A percentile compares a stretch with the other conserved stretches of the same genome.
These are phyloP conservation scores for Tetranychus cinnabarinus DNA, from an alignment of 1,140 invertebrate genomes.

Conservation along the genomic window DNA sequence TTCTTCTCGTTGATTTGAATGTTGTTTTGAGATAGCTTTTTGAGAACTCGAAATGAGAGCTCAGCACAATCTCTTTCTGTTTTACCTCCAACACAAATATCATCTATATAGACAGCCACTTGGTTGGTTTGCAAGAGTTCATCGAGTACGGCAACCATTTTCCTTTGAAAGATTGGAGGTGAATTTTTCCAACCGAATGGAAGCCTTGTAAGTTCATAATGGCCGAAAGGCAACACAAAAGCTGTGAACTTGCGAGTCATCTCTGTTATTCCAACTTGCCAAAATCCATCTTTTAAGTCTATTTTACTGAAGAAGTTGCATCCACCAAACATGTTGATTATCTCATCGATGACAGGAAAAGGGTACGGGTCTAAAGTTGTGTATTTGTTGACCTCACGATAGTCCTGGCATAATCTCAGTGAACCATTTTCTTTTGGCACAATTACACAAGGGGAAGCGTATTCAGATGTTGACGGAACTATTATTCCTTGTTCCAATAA, in stretches of 20 bases:
- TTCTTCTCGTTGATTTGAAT: not conserved
- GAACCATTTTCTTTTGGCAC: not conserved
- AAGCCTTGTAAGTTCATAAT: not conserved
- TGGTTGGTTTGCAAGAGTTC: not conserved
- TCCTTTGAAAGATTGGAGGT: not conserved
- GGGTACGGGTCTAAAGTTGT: not conserved
- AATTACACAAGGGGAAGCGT: not conserved
- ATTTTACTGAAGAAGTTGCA: not conserved
- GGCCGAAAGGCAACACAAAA: not conserved
- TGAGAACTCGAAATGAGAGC: not conserved
- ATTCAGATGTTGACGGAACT: not conserved
- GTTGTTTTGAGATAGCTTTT: not conserved
- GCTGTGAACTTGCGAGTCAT: not conserved
- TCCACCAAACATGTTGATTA: not conserved
- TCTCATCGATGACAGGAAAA: not conserved
- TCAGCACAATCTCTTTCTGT: not conserved
- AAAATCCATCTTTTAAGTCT: slow-evolving; percentile 2
- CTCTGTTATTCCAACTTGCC: not conserved
- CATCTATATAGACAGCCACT: not conserved
- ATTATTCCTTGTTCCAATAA: not conserved
- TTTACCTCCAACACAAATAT: not conserved
- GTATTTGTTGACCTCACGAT: not conserved
- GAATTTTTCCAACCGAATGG: slow-evolving; percentile 2
- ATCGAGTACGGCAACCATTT: not conserved
- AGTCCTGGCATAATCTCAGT: not conserved